Evolutionary conservation across 2,797 vertebrate species (phyloP).

Genomic region (Luscinia luscinia): DNA sequence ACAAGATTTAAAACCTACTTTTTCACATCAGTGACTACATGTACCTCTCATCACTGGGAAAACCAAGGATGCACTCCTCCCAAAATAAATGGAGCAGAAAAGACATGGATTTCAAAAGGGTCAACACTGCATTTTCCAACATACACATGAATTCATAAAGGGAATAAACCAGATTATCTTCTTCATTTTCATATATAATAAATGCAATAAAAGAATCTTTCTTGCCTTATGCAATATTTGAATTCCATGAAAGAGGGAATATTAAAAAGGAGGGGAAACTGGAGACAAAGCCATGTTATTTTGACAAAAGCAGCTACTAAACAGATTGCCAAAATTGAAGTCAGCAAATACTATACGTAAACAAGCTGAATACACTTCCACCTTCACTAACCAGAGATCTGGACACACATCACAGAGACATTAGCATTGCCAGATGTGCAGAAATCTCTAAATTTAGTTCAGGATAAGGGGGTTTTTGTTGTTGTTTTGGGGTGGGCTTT

Average conservation of each 20-base stretch:
- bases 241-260: background rate
- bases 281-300: background rate
- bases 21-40: background rate
- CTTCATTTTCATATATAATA: background rate
- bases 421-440: conserved; percentile 1
- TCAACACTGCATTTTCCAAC: conserved; percentile 11
- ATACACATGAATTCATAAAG: background rate
- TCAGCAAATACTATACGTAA: background rate
- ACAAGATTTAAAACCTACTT: background rate
- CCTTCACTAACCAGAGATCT: conserved; percentile 26
- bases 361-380: background rate
- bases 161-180: background rate
- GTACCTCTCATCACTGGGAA: background rate
- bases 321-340: conserved; percentile 36
- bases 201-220: background rate
- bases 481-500: background rate
- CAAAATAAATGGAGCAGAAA: conserved; percentile 34
- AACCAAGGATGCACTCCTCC: background rate
- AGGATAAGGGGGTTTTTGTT: background rate
- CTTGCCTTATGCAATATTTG: background rate
- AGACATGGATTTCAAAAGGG: background rate
- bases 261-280: background rate
- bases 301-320: background rate
- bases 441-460: background rate
- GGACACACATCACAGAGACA: conserved; percentile 29